Evolutionary conservation across 2,888 invertebrate genomes (phyloP), one percentile per base, ranked within the genome.

Genomic region (Aplocera efformata): DNA sequence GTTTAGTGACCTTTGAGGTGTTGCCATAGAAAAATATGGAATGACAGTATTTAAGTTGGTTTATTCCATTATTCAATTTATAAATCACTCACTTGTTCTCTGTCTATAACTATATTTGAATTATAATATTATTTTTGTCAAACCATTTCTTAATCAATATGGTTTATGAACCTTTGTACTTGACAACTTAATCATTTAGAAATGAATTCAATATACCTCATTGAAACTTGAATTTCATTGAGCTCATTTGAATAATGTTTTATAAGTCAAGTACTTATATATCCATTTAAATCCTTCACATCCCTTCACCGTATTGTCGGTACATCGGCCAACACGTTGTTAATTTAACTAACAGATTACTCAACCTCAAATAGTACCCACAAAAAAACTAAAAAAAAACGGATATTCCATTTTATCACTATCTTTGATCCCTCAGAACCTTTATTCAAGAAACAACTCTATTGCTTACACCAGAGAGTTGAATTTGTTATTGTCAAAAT

Each of bases 281-380:
- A 5, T 17, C 13, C 13, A 3, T 17, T 17, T 5, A 17, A 17
- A 17, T 17, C 13, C 13, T 17, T 17, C 13, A 17, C 13, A 17
- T 17, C 3, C 13, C 13, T 17, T 17, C 13, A 17, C 28, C 28
- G 5, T 41, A 42, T 34, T 45, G 38, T 42, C 47, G 30, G 37
- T 26, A 41, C 51, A 57, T 44, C 42, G 52, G 42, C 60, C 61
- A 58, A 30, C 30, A 62, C 59, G 63, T 62, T 63, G 70, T 73
- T 72, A 68, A 63, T 57, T 53, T 58, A 62, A 67, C 59, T 52
- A 50, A 55, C 43, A 62, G 68, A 74, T 70, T 69, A 71, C 57
- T 59, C 60, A 60, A 67, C 61, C 63, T 63, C 63, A 67, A 61
- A 17, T 17, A 17, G 13, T 3, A 17, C 2, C 13, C 60, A 58